These are phyloP conservation scores for Calyptommatus sinebrachiatus DNA, from an alignment of 2,113 vertebrate species.

Conservation along the genomic window DNA sequence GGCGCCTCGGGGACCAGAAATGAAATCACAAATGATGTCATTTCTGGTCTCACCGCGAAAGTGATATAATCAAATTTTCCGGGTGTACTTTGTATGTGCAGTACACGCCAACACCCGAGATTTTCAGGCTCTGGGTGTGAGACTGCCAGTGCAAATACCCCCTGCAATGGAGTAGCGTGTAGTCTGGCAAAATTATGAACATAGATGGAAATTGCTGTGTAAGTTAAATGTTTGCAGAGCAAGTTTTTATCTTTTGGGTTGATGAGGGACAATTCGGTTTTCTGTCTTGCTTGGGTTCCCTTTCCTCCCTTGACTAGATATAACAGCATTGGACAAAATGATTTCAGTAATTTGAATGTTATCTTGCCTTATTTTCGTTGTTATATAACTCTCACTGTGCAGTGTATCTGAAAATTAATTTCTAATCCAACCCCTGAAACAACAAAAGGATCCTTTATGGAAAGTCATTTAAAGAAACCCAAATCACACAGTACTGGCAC, in stretches of 20 bases:
- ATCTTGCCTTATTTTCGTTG: conserved; percentile 38
- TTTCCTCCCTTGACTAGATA: conserved; percentile 21
- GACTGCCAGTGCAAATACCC: too few relatives aligned
- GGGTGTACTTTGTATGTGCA: too few relatives aligned
- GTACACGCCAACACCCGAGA: too few relatives aligned
- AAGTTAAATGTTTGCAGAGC: conserved; percentile 36
- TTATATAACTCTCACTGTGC: conserved; percentile 33
- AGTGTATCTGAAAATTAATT: conserved; percentile 31
- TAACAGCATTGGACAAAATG: conserved; percentile 22
- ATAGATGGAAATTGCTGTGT: conserved; percentile 34
- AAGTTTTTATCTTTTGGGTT: conserved; percentile 48
- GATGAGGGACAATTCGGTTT: conserved; percentile 41
- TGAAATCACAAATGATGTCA: too few relatives aligned
- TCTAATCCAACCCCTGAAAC: background rate
- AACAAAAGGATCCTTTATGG: conserved; percentile 18
- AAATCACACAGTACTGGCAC: conserved; percentile 12
- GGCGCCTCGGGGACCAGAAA: too few relatives aligned
- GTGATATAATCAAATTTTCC: too few relatives aligned
- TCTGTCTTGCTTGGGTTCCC: conserved; percentile 51
- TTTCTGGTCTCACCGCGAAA: too few relatives aligned
- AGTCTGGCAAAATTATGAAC: background rate
- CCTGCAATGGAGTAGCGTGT: background rate
- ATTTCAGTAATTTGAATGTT: conserved; percentile 24
- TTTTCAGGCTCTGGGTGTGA: too few relatives aligned
- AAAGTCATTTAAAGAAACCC: conserved; percentile 28